A percentile compares a stretch with the other conserved stretches of the same genome.
phyloP scores from a whole-genome alignment of 2,113 vertebrate species.

The Clinocottus analis region DNA sequence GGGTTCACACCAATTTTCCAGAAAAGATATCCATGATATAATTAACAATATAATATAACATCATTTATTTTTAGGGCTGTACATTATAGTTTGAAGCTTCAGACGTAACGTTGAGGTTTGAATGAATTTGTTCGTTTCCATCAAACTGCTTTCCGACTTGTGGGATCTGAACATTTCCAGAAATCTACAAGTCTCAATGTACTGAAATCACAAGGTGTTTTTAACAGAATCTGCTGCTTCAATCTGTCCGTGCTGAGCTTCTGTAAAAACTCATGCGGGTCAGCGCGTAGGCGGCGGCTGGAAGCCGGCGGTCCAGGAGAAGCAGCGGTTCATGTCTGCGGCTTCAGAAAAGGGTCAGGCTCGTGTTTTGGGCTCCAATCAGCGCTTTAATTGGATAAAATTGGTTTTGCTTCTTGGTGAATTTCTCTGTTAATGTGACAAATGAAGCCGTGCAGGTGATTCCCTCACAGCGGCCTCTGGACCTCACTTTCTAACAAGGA shows the following conservation, averaged over 20 bases:
- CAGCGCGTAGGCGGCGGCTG: no score
- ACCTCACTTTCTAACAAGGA: not conserved
- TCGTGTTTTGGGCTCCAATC: not conserved
- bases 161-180: no score
- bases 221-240: no score
- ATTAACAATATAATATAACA: no score
- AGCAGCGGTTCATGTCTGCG: no score
- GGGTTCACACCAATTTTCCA: not conserved
- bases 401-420: not conserved
- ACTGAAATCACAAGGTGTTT: no score
- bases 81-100: not conserved
- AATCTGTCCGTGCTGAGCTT: no score
- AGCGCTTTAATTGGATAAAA: not conserved
- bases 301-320: no score
- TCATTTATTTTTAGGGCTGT: not conserved
- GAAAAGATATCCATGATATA: not conserved
- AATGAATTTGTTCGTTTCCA: not conserved
- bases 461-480: not conserved
- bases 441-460: not conserved
- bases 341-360: not conserved
- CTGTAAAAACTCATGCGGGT: no score
- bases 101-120: not conserved
- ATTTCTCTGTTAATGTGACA: not conserved
- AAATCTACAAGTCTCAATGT: no score
- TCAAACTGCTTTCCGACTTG: no score